Conservation (phyloP, 2,113 vertebrate species). For the Oreochromis aureus region DNA sequence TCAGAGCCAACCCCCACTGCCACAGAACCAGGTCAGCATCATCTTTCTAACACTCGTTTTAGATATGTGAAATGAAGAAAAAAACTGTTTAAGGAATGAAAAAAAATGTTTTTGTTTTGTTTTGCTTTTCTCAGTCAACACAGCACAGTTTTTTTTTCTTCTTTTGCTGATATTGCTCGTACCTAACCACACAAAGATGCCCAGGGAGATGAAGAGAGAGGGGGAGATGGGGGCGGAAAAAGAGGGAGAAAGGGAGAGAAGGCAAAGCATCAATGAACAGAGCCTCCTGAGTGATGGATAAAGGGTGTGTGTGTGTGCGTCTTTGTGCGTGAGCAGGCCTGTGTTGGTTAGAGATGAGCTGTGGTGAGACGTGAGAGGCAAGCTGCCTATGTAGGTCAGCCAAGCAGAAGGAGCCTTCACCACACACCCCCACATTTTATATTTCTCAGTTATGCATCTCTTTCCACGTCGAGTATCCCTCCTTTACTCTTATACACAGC, state of each 20-base stretch:
- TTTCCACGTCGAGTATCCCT: conserved; percentile 12
- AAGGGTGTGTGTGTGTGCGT: conserved; percentile 37
- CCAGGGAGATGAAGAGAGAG: conserved; percentile 30
- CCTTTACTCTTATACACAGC: conserved; percentile 11
- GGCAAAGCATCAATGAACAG: conserved; percentile 68
- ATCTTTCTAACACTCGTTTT: not conserved
- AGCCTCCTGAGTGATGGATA: conserved; percentile 63
- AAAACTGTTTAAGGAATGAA: not conserved
- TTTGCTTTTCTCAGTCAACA: not conserved
- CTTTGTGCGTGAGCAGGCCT: conserved; percentile 25
- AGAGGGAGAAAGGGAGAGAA: conserved; percentile 38
- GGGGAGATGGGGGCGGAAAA: conserved; percentile 46
- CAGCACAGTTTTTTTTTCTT: not conserved
- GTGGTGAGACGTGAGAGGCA: conserved; percentile 70
- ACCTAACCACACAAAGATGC: conserved; percentile 53
- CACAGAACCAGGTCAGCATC: conserved; percentile 92
- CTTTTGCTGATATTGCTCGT: conserved; percentile 11
- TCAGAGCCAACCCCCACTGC: conserved; percentile 96
- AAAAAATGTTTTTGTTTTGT: not conserved
- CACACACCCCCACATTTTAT: conserved; percentile 73
- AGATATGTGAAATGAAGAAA: not conserved
- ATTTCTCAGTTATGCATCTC: conserved; percentile 63
- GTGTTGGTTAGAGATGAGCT: conserved; percentile 68
- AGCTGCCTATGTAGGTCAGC: conserved; percentile 80
- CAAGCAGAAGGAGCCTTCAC: conserved; percentile 73